phyloP scores from a whole-genome alignment of 2,888 invertebrate species.

The Sesia bembeciformis region DNA sequence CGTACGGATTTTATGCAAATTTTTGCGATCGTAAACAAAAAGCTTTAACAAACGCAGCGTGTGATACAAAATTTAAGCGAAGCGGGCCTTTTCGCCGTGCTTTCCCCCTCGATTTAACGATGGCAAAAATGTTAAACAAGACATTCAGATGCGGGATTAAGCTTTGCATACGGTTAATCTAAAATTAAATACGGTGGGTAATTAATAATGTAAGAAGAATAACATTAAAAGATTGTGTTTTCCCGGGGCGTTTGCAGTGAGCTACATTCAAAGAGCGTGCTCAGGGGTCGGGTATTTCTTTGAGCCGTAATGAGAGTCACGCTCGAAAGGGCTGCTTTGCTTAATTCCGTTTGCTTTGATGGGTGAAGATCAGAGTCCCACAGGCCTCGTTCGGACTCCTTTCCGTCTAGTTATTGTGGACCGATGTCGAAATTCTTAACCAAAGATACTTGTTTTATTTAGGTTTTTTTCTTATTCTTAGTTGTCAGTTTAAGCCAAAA shows the following conservation, averaged over 20 bases:
- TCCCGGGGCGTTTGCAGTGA: constrained; percentile 7
- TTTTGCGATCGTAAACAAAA: constrained; percentile 28
- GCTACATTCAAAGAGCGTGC: constrained; percentile 11
- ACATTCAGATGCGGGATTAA: neutral
- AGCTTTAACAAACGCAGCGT: constrained; percentile 21
- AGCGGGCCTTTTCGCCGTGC: constrained; percentile 9
- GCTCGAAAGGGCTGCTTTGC: constrained; percentile 13
- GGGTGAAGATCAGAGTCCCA: neutral
- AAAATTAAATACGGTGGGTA: constrained; percentile 2
- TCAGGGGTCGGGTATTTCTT: constrained; percentile 10
- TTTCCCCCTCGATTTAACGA: constrained; percentile 10
- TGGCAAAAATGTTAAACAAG: constrained; percentile 1
- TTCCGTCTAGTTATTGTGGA: too few species aligned
- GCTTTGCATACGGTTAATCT: neutral
- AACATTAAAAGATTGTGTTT: constrained; percentile 17
- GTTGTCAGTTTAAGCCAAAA: too few species aligned
- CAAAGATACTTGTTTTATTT: too few species aligned
- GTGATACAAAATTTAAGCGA: constrained; percentile 15
- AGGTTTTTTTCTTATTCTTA: too few species aligned
- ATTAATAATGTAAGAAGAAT: constrained; percentile 18
- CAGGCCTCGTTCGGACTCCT: neutral
- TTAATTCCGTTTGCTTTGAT: constrained; percentile 23
- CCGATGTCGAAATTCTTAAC: too few species aligned
- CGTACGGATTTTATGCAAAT: constrained; percentile 33
- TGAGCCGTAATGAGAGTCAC: constrained; percentile 17